A percentile compares a stretch with the other conserved stretches of the same genome.
These are phyloP conservation scores for Cephalophus harveyi DNA, from an alignment of 2,113 vertebrate species.

Conservation along the genomic window DNA sequence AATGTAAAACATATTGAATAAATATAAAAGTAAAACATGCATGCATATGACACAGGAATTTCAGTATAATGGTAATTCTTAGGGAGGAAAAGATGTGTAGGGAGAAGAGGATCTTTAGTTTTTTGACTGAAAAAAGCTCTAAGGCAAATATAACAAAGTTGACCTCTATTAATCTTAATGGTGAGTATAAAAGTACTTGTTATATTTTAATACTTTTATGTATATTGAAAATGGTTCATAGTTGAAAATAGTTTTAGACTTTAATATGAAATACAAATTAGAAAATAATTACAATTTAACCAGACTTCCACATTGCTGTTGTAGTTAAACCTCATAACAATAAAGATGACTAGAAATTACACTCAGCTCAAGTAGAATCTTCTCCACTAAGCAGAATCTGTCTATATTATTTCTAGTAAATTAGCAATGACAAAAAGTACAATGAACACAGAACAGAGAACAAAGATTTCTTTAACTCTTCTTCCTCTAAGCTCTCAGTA, in stretches of 20 bases:
- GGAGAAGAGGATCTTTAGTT: background rate
- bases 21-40: background rate
- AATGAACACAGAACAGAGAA: background rate
- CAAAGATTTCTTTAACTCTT: background rate
- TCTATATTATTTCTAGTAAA: background rate
- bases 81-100: background rate
- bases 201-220: background rate
- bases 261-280: background rate
- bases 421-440: background rate
- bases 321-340: background rate
- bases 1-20: background rate
- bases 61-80: background rate
- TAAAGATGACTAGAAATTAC: background rate
- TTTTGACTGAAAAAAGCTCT: background rate
- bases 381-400: background rate
- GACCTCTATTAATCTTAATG: background rate
- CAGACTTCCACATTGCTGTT: background rate
- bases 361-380: background rate
- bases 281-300: background rate
- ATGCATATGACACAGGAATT: background rate
- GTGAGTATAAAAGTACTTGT: background rate
- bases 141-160: background rate
- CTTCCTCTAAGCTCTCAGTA: background rate
- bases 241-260: background rate
- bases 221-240: background rate